Base-by-base conservation (phyloP, 1,140 invertebrate species). In the Oppia nitens region DNA sequence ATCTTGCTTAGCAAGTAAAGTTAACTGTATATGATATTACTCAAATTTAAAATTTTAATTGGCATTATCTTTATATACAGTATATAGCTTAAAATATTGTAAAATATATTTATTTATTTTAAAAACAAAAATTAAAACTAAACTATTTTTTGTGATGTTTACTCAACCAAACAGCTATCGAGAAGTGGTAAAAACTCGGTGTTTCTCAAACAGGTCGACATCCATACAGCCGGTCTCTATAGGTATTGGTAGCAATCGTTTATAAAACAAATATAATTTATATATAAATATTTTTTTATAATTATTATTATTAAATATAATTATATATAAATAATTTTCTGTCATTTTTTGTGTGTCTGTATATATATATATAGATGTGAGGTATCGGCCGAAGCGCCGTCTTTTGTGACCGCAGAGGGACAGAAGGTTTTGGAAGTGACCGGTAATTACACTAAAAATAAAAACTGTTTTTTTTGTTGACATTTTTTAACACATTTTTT, bases 371-470 rank as follows among this genome's bases (percentile, higher is more conserved):
- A 79, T 64, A 82, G 79, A 61, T 89, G 85, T 70, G 85, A 87
- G 72, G 82, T 87, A 61, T 86, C 84, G 1, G 82, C 83, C 1
- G 85, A 89, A 68, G 83, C 83, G 12, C 86, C 86, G 2, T 85
- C 83, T 49, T 90, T 90, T 70, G 80, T 84, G 69, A 89, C 86
- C 0, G 79, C 79, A 1, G 79, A 82, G 66, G 78, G 80, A 59
- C 78, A 78, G 60, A 79, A 79, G 50, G 74, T 78, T 62, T 81
- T 85, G 79, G 79, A 81, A 67, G 79, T 87, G 56, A 80, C 83
- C 50, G 83, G 83, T 85, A 71, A 81, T 50, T 29, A 49, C 27
- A 9, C 23, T n/a, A n/a, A n/a, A n/a, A n/a, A n/a, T n/a, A n/a
- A n/a, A n/a, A n/a, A n/a, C n/a, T n/a, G n/a, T n/a, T n/a, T n/a